Evolutionary conservation across 2,888 invertebrate genomes (phyloP), one percentile per base, ranked within the genome.

Genomic region (Amblyteles armatorius): DNA sequence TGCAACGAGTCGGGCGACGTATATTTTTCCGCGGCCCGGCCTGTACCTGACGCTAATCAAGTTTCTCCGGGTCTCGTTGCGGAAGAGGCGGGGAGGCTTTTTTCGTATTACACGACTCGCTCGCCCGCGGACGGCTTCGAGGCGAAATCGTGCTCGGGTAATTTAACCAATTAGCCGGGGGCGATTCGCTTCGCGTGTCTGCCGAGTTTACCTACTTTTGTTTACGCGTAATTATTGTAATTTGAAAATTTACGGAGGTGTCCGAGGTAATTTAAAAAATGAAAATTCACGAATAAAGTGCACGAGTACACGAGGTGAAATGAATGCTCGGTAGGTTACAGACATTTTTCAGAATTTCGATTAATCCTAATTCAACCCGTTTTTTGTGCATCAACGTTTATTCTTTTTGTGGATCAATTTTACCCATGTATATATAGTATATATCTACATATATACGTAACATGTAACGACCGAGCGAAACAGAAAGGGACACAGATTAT

Each of bases 41-140:
- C 65, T 57, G 57, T 57, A 13, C 29, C 16, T 40, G 22, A 57
- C 72, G 57, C 72, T 73, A 73, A 73, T 73, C 57, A 73, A 19
- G 36, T 55, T 55, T 40, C 57, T 57, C 26, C 22, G 16, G 16
- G 16, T 48, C 44, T 48, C 44, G 44, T 48, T 16, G 44, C 44
- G 13, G 3, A 4, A 4, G 44, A 48, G 44, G 1, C 3, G 16
- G 44, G 44, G 13, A 16, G 44, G 13, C 16, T 48, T 48, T 48
- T 48, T 48, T 48, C 40, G 44, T 48, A 16, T 4, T 48, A 48
- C 44, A 3, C 44, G 44, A 48, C 13, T 16, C 44, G 16, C 44
- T 13, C 13, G 44, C 16, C 44, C 16, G 44, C 44, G 13, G 44
- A 48, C 44, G 16, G 44, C 44, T 48, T 48, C 16, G 44, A 48